These are phyloP conservation scores for Molossus alvarezi DNA, from an alignment of 2,797 vertebrate genomes.

Conservation along the genomic window DNA sequence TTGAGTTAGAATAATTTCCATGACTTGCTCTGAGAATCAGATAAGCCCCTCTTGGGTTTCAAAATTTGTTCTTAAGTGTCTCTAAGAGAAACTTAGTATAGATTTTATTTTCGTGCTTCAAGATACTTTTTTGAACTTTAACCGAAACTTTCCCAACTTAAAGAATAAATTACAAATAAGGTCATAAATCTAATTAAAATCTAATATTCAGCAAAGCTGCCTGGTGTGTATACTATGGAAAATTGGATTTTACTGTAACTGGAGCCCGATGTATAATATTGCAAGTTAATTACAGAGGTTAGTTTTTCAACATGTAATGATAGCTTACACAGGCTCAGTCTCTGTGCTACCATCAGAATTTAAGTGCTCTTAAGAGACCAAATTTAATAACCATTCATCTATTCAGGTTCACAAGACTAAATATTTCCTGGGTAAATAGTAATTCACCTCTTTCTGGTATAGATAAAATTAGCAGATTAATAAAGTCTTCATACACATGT, in stretches of 20 bases:
- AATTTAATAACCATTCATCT: conserved; percentile 82
- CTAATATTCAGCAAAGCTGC: conserved; percentile 83
- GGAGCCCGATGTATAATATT: conserved; percentile 81
- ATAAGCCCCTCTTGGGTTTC: background rate
- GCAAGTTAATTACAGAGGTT: conserved; percentile 84
- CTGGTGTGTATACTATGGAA: conserved; percentile 83
- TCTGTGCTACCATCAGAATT: conserved; percentile 65
- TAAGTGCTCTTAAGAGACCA: conserved; percentile 80
- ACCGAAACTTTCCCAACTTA: conserved; percentile 72
- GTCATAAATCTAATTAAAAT: conserved; percentile 86
- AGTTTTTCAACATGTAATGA: conserved; percentile 79
- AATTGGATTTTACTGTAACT: conserved; percentile 84
- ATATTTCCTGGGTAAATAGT: conserved; percentile 64
- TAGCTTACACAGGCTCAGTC: conserved; percentile 64
- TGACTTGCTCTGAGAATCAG: background rate
- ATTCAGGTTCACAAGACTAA: conserved; percentile 75
- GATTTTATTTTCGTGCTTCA: conserved; percentile 70
- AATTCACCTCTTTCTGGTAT: conserved; percentile 53
- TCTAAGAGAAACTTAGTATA: background rate
- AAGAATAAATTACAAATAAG: conserved; percentile 85
- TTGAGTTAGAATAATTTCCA: background rate
- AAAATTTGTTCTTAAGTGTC: conserved; percentile 24
- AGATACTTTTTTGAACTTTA: conserved; percentile 77
- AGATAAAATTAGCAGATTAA: conserved; percentile 76
- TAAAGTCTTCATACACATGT: background rate